Percentiles rank a stretch among this genome's conserved stretches.
Evolutionary conservation across 2,113 vertebrate species (phyloP).

Genomic region (Zosterops japonicus): DNA sequence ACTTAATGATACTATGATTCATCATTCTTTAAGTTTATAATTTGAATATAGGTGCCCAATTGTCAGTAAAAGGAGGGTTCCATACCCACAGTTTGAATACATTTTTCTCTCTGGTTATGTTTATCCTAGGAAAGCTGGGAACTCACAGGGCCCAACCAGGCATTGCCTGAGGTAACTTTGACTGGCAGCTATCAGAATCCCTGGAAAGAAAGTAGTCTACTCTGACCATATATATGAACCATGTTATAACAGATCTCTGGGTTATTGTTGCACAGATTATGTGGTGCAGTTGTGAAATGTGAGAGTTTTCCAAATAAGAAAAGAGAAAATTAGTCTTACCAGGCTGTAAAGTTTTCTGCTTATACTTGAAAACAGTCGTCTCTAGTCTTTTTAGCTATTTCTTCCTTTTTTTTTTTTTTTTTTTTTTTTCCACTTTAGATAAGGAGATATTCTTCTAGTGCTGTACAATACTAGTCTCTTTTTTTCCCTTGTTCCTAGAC

Average conservation of each 20-base stretch:
- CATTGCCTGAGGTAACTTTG: not conserved
- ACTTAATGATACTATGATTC: not conserved
- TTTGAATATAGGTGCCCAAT: not conserved
- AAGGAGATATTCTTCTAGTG: not conserved
- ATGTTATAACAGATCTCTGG: not conserved
- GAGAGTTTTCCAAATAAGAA: not conserved
- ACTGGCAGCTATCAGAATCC: not conserved
- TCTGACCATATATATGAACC: not conserved
- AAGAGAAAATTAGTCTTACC: not conserved
- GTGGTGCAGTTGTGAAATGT: not conserved
- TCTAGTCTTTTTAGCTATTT: not conserved
- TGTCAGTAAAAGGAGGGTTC: not conserved
- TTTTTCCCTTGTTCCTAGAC: not conserved
- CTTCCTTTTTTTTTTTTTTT: not conserved
- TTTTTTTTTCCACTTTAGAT: not conserved
- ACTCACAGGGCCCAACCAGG: not conserved
- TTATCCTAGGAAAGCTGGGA: not conserved
- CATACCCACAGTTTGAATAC: not conserved
- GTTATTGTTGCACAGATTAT: not conserved
- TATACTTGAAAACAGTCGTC: not conserved
- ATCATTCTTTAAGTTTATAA: not conserved
- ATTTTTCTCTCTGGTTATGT: not conserved
- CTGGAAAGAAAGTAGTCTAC: not conserved
- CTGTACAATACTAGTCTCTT: fast-evolving
- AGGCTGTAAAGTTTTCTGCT: not conserved